phyloP scores from a whole-genome alignment of 2,888 invertebrate species.

The Liopterus haemorrhoidalis region DNA sequence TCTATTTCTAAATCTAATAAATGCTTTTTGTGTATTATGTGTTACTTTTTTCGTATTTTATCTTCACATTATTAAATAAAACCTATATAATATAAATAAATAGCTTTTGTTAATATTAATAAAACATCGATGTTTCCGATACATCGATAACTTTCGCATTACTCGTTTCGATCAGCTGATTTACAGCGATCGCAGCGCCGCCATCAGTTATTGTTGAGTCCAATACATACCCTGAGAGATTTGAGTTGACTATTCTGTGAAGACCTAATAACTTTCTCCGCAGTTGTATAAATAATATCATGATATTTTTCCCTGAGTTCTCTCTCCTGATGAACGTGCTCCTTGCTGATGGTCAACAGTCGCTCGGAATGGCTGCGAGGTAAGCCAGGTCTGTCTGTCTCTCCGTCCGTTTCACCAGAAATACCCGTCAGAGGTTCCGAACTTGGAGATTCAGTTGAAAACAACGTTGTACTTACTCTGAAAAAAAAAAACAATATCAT shows the following conservation, averaged over 20 bases:
- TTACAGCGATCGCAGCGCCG: no score
- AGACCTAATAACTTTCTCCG: slow-evolving; percentile 73
- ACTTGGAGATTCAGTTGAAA: slow-evolving; percentile 45
- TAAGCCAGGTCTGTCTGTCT: slow-evolving; percentile 49
- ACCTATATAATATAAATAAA: no score
- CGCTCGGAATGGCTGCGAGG: slow-evolving; percentile 62
- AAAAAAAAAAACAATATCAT: slow-evolving; percentile 27
- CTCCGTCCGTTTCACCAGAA: slow-evolving; percentile 37
- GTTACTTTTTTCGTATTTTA: no score
- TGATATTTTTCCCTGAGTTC: slow-evolving; percentile 80
- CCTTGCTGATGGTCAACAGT: slow-evolving; percentile 56
- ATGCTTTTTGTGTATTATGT: no score
- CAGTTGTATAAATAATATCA: slow-evolving; percentile 65
- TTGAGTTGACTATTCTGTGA: slow-evolving; percentile 80
- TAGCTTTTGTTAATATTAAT: no score
- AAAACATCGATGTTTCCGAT: no score
- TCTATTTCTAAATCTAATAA: no score
- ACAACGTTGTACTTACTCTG: slow-evolving; percentile 42
- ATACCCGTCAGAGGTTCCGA: slow-evolving; percentile 44
- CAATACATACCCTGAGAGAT: slow-evolving; percentile 54
- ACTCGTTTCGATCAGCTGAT: no score
- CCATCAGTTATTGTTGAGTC: no score
- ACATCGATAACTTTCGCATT: no score
- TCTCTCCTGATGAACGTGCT: slow-evolving; percentile 64
- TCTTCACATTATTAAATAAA: no score